These are phyloP conservation scores for Megalops atlanticus DNA, from an alignment of 2,113 vertebrate species.

Conservation along the genomic window DNA sequence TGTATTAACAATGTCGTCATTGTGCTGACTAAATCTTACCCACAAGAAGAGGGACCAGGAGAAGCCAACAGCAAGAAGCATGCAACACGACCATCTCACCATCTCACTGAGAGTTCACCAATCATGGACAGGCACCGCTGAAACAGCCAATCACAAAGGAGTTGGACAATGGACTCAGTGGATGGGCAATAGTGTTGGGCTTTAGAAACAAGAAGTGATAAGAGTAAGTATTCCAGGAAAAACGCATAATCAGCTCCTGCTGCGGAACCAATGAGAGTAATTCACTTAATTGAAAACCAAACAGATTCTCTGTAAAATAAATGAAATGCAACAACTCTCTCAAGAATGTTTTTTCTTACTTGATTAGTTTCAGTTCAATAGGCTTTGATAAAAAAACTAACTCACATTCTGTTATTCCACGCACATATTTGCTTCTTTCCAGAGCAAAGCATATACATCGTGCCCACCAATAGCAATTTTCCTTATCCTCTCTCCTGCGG, in stretches of 20 bases:
- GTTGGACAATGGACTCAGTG: neutral
- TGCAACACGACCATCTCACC: neutral
- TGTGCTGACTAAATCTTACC: slow-evolving; percentile 6
- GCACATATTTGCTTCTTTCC: slow-evolving; percentile 55
- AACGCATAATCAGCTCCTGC: slow-evolving; percentile 65
- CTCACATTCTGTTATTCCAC: slow-evolving; percentile 67
- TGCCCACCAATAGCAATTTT: slow-evolving; percentile 58
- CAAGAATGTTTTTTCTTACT: slow-evolving; percentile 64
- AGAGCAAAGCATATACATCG: slow-evolving; percentile 54
- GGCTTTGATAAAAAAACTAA: slow-evolving; percentile 74
- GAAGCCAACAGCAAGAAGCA: slow-evolving; percentile 1
- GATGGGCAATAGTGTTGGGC: neutral
- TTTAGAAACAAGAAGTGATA: neutral
- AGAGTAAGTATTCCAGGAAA: slow-evolving; percentile 58
- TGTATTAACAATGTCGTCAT: neutral
- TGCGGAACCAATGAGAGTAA: slow-evolving; percentile 70
- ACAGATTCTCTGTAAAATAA: slow-evolving; percentile 71
- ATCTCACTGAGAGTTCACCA: neutral
- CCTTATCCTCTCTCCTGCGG: slow-evolving; percentile 44
- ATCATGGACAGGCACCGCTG: neutral
- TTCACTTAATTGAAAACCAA: slow-evolving; percentile 76
- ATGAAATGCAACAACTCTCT: slow-evolving; percentile 63
- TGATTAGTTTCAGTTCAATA: slow-evolving; percentile 74
- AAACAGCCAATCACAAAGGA: neutral
- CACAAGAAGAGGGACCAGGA: slow-evolving; percentile 9